Evolutionary conservation across 2,113 vertebrate genomes (phyloP), one percentile per base, ranked within the genome.

Genomic region (Cavia porcellus): DNA sequence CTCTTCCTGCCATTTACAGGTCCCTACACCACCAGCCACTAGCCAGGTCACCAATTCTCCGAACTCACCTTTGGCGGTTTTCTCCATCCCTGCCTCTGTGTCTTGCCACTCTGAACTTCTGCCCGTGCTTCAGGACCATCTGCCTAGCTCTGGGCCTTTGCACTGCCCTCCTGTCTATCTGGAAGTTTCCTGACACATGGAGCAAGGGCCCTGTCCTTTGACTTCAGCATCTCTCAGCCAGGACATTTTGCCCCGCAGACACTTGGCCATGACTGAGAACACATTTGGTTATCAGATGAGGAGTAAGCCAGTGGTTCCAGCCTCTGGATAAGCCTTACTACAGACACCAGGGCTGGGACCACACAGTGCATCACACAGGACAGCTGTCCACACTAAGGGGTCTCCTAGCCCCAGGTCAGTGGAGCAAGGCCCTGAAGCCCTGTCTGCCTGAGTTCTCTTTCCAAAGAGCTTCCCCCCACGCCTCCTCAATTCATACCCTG

Each of bases 11-110:
- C 32, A 2, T 52, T 30, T 38, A 17, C 35, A 45, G 30, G 11
- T n/a, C 3, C 2, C 22, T 42, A 1, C 0, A 0, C n/a, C 5
- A 19, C 20, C 28, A 10, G 13, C 9, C 4, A 38, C 38, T 38
- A 38, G 38, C 38, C 4, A 2, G 38, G 9, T 77, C 19, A 25
- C 32, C 9, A 17, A 7, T 35, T 38, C 19, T 86, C 45, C 10
- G 50, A 55, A 5, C 70, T 55, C 15, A n/a, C 42, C 42, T 22
- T 10, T 1, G 4, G 2, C 1, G 5, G 0, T 1, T 45, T n/a
- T 55, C 55, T 72, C 50, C 50, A 59, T n/a, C 25, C 24, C 30
- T 50, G 55, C 22, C 1, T 74, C 42, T 7, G 94, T 1, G 7
- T 38, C 20, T 38, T 4, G 24, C 3, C 15, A 32, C 5, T 8